Conservation (phyloP, 1,140 invertebrate genomes). For the Ectropis grisescens region DNA sequence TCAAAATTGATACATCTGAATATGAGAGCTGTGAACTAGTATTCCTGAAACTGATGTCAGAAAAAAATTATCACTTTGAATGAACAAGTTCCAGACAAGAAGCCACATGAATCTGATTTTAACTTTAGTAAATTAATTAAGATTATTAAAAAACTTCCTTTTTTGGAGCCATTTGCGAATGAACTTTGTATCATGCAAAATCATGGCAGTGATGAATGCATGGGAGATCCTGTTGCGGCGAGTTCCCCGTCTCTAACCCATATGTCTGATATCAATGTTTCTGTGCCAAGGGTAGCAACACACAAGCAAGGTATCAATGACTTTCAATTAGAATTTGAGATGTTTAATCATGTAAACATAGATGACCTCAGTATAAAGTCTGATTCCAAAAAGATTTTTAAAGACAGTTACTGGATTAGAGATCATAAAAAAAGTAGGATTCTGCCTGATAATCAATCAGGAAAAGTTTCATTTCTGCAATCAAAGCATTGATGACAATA, state of each 20-base stretch:
- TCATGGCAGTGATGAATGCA: slow-evolving; percentile 18
- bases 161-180: slow-evolving; percentile 21
- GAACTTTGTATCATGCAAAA: slow-evolving; percentile 30
- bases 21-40: slow-evolving; percentile 47
- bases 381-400: slow-evolving; percentile 24
- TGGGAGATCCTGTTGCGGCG: not conserved
- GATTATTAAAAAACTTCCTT: slow-evolving; percentile 36
- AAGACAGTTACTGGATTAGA: slow-evolving; percentile 37
- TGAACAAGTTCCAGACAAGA: slow-evolving; percentile 18
- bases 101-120: slow-evolving; percentile 13
- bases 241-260: not conserved
- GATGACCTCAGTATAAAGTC: slow-evolving; percentile 23
- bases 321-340: too few species aligned
- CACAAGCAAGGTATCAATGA: too few species aligned
- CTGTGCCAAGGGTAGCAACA: too few species aligned
- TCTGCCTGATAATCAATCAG: slow-evolving; percentile 58
- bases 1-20: slow-evolving; percentile 31
- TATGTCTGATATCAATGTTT: too few species aligned
- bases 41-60: slow-evolving; percentile 43
- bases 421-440: slow-evolving; percentile 38
- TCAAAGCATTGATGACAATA: slow-evolving; percentile 27
- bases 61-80: slow-evolving; percentile 40
- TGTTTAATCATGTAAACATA: too few species aligned
- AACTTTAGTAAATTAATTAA: slow-evolving; percentile 31
- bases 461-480: slow-evolving; percentile 51